Evolutionary conservation across 2,888 invertebrate species (phyloP).

Genomic region (Orthosia gothica): DNA sequence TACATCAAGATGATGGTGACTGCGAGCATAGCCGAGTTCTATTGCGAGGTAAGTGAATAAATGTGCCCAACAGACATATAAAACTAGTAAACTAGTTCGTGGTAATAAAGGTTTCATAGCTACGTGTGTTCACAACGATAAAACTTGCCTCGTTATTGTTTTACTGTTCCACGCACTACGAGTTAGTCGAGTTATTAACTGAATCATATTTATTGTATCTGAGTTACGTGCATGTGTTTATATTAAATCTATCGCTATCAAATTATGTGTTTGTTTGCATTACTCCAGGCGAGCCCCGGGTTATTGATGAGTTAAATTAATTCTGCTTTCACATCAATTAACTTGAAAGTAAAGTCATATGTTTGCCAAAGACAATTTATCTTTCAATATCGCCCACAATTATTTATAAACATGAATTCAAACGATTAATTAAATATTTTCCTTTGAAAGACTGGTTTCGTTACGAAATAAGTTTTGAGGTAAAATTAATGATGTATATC

Average conservation of each 20-base stretch:
- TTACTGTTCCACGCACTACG: not conserved
- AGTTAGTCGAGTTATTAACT: conserved; percentile 22
- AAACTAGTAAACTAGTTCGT: not conserved
- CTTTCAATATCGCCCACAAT: conserved; percentile 35
- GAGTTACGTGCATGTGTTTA: not conserved
- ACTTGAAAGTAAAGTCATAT: conserved; percentile 44
- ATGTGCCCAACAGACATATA: not conserved
- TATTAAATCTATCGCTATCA: conserved; percentile 13
- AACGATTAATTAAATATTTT: conserved; percentile 36
- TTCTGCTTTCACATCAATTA: conserved; percentile 36
- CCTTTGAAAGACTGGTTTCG: conserved; percentile 2
- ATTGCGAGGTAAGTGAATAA: not conserved
- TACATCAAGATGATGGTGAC: conserved; percentile 1
- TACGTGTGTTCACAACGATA: conserved; percentile 10
- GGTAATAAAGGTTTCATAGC: not conserved
- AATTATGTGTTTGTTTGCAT: conserved; percentile 30
- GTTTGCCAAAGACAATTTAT: conserved; percentile 34
- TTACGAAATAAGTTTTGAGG: not conserved
- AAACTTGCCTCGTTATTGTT: conserved; percentile 17
- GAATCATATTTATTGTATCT: conserved; percentile 23
- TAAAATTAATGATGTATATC: not conserved
- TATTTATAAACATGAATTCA: conserved; percentile 44
- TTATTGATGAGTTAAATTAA: conserved; percentile 44
- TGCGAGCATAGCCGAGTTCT: no score
- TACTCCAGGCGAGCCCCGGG: not conserved